Base-by-base conservation (phyloP, 2,113 vertebrate genomes). In the Bombycilla garrulus region DNA sequence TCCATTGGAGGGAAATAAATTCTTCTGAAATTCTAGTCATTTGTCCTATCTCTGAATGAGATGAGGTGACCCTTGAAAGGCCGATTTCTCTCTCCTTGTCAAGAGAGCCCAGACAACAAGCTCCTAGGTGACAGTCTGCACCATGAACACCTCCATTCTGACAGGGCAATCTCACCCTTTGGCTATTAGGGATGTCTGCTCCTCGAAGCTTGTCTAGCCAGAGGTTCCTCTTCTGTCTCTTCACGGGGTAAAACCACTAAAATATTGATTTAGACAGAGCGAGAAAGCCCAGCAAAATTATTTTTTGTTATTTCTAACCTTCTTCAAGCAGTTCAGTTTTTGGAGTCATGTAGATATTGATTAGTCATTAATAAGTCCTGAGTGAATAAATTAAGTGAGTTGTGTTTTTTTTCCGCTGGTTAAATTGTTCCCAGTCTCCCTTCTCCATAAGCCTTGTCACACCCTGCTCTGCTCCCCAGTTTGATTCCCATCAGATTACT, bases 1-100 rank as follows among this genome's bases (percentile, higher is more conserved):
- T 26, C 61, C 93, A 95, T 24, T 65, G 81, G 79, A 88, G 81
- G 58, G 74, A 94, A 94, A 90, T 90, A 90, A 96, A 77, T 60
- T 53, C 74, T 87, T 94, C 40, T 95, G 96, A 76, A 93, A 79
- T 71, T 65, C 66, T 10, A 90, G 85, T 57, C n/a, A 53, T 80
- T 90, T 80, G 40, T 90, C 45, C 62, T 79, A n/a, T 85, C 58
- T 90, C n/a, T 0, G 1, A 67, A 62, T 11, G 66, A 90, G 66
- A 65, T 29, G 54, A 94, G 79, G 66, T 88, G 81, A 88, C 74
- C 85, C 85, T n/a, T 92, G 90, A 92, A 88, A 94, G 85, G 60
- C 93, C 92, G 58, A 66, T 91, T 95, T 94, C 90, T 95, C 89
- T 89, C 89, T 83, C 80, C 48, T 83, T 81, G 50, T 29, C 54